These are phyloP conservation scores for Branchellion lobata DNA, from an alignment of 2,888 invertebrate species.

Conservation along the genomic window DNA sequence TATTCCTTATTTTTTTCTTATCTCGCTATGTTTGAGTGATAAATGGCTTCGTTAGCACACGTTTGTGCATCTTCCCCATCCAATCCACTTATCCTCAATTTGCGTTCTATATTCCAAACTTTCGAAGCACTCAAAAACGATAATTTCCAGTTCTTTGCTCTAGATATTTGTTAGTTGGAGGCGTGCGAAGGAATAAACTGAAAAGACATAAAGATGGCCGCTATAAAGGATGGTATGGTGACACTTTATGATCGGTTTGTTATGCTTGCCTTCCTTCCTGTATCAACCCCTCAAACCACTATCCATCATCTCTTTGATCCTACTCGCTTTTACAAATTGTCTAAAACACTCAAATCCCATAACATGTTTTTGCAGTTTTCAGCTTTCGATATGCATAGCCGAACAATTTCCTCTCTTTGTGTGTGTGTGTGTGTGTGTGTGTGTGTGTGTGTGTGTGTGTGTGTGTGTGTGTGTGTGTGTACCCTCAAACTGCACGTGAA, in stretches of 20 bases:
- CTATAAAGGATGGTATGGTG: not conserved
- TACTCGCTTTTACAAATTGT: conserved; percentile 4
- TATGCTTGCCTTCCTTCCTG: conserved; percentile 4
- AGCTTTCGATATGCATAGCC: not conserved
- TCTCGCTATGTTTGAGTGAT: not conserved
- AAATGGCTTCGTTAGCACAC: conserved; percentile 4
- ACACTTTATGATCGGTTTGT: not conserved
- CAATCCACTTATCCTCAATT: conserved; percentile 11
- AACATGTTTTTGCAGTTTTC: conserved; percentile 5
- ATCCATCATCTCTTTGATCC: conserved; percentile 2
- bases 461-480: not conserved
- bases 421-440: not conserved
- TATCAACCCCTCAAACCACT: not conserved
- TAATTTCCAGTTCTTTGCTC: not conserved
- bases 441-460: not conserved
- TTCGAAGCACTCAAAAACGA: not conserved
- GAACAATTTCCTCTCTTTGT: not conserved
- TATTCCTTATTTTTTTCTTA: not conserved
- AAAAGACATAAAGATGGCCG: not conserved
- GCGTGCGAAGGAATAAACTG: not conserved
- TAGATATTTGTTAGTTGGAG: not conserved
- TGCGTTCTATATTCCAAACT: not conserved
- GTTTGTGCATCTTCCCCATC: not conserved
- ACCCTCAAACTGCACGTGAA: not conserved
- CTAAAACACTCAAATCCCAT: not conserved